These are phyloP conservation scores for Ptychochromis oligacanthus DNA, from an alignment of 2,113 vertebrate genomes.

Conservation along the genomic window DNA sequence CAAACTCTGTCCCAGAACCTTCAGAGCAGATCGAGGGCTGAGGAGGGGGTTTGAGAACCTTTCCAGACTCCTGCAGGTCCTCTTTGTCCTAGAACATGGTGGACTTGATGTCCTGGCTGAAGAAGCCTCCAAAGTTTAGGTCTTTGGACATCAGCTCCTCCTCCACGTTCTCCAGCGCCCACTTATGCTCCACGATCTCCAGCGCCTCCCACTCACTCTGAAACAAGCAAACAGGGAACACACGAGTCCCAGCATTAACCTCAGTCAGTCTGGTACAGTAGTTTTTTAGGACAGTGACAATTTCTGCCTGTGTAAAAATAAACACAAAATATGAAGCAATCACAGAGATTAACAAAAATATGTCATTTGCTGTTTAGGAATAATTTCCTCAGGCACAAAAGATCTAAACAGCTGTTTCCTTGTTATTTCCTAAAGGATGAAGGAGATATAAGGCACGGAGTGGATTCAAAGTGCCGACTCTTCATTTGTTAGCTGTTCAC, in stretches of 20 bases:
- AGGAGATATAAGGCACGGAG: no score
- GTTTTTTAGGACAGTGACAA: neutral
- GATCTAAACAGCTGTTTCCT: no score
- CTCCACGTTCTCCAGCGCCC: conserved; percentile 85
- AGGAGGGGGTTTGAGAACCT: neutral
- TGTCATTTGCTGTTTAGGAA: no score
- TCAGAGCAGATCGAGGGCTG: neutral
- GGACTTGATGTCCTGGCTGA: conserved; percentile 63
- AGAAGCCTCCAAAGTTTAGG: conserved; percentile 75
- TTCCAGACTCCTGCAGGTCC: neutral
- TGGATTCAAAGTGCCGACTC: no score
- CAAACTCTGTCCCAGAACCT: neutral
- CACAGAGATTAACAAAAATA: no score
- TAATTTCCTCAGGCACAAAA: no score
- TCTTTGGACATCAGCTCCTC: conserved; percentile 83
- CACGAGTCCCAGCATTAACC: neutral
- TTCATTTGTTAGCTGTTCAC: no score
- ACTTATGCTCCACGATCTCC: conserved; percentile 85
- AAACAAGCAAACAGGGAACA: neutral
- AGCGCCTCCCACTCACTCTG: conserved; percentile 89
- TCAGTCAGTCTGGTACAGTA: no score
- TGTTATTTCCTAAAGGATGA: no score
- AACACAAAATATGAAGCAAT: neutral
- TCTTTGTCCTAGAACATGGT: conserved; percentile 40
- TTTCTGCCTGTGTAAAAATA: neutral